Base-by-base conservation (phyloP, 1,140 invertebrate genomes). In the Mercenaria mercenaria region DNA sequence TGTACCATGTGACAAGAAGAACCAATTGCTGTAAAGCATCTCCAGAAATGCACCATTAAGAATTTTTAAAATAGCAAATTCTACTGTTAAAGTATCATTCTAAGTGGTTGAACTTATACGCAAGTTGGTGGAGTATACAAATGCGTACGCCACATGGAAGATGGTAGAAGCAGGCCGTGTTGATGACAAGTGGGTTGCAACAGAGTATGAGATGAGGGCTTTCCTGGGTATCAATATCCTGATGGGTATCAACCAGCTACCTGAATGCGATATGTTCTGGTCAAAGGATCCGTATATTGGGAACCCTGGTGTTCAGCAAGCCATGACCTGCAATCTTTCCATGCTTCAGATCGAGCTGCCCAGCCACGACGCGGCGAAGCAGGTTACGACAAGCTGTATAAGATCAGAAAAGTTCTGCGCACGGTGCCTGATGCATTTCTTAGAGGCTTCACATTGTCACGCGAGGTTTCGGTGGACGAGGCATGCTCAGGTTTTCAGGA, bases 291-390 rank as follows among this genome's bases (percentile, higher is more conserved):
- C 50, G 8, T 79, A 76, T 11, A 64, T 83, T 23, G 85, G 88
- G 4, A 88, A 88, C 23, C n/a, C 72, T 50, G 89, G 84, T 15
- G 52, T 92, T 20, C 81, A 89, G 74, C 47, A 90, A n/a, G 59
- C 82, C 0, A 91, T 91, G 88, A 81, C 85, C 2, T 47, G 74
- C 0, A 67, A 64, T 39, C 69, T 83, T 91, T 93, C 52, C 92
- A 92, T 39, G 34, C 90, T 74, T 84, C 81, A 4, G 64, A 92
- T 80, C 79, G 76, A 13, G 23, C 61, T 34, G 64, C n/a, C 0
- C 50, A 89, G 39, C 64, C 67, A 8, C 18, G 23, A 18, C 74
- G 56, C 18, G 84, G 77, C 15, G 39, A 90, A 1, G 20, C 43
- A 18, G 74, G 67, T 18, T 82, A 82, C 39, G 41, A 84, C 64